These are phyloP conservation scores for Dissostichus mawsoni DNA, from an alignment of 2,113 vertebrate species.

Conservation along the genomic window DNA sequence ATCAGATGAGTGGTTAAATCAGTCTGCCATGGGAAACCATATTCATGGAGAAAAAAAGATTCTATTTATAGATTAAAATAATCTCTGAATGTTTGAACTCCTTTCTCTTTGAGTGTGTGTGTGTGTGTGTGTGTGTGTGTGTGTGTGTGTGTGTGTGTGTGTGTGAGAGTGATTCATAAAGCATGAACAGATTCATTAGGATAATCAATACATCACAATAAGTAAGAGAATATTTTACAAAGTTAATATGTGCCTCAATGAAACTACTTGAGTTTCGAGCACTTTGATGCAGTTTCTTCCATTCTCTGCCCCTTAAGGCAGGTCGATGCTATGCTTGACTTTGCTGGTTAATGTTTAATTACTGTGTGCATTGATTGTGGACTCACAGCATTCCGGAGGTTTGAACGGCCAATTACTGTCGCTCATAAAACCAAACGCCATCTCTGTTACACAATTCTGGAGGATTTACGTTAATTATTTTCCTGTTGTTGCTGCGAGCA, in stretches of 20 bases:
- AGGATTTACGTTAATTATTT: slow-evolving; percentile 24
- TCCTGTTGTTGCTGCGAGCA: slow-evolving; percentile 6
- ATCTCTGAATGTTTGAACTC: not conserved
- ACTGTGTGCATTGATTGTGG: slow-evolving; percentile 35
- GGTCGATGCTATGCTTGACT: slow-evolving; percentile 48
- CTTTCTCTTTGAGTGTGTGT: no score
- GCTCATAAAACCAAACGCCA: slow-evolving; percentile 37
- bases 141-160: no score
- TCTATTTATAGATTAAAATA: no score
- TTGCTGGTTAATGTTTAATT: slow-evolving; percentile 67
- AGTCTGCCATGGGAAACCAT: not conserved
- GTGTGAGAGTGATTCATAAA: not conserved
- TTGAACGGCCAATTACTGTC: slow-evolving; percentile 36
- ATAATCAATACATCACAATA: not conserved
- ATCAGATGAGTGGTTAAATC: not conserved
- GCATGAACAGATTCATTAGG: not conserved
- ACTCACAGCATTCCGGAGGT: slow-evolving; percentile 32
- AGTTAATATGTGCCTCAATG: slow-evolving; percentile 15
- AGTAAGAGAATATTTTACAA: not conserved
- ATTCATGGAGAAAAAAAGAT: not conserved
- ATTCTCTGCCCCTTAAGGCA: not conserved
- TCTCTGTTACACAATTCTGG: slow-evolving; percentile 16
- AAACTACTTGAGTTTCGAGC: slow-evolving; percentile 19
- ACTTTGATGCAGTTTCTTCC: slow-evolving; percentile 11
- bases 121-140: no score